A percentile compares a stretch with the other conserved stretches of the same genome.
These are phyloP conservation scores for Cnemophilus loriae DNA, from an alignment of 2,113 vertebrate species.

Conservation along the genomic window DNA sequence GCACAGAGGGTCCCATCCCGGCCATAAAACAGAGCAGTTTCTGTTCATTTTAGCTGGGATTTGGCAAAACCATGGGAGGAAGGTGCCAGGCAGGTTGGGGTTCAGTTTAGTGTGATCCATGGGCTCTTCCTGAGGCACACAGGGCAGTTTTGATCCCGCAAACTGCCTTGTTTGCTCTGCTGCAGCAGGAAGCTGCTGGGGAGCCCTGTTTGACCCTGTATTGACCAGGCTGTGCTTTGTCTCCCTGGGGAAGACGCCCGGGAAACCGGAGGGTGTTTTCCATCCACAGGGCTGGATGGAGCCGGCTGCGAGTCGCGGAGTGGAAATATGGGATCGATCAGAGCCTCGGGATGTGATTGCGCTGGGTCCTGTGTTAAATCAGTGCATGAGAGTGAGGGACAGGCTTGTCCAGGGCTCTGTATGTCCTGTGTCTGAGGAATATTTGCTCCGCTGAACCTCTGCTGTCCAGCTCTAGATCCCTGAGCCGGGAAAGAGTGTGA, in stretches of 20 bases:
- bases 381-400: not conserved
- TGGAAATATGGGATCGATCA: constrained; percentile 25
- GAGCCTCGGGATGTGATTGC: not conserved
- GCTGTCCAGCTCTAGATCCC: not conserved
- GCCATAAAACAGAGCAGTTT: not conserved
- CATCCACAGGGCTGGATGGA: not conserved
- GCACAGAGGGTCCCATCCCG: not conserved
- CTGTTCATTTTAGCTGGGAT: not conserved
- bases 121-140: not conserved
- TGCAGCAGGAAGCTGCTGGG: not conserved
- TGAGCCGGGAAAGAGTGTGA: not conserved
- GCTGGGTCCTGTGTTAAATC: not conserved
- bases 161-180: not conserved
- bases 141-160: not conserved
- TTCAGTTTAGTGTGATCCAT: not conserved
- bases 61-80: not conserved
- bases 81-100: not conserved
- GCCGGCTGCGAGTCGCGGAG: not conserved
- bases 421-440: not conserved
- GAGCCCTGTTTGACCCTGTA: not conserved
- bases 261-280: constrained; percentile 48
- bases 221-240: not conserved
- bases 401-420: not conserved
- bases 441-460: not conserved
- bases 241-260: not conserved